These are phyloP conservation scores for Atrina japonica DNA, from an alignment of 2,888 invertebrate species.

Conservation along the genomic window DNA sequence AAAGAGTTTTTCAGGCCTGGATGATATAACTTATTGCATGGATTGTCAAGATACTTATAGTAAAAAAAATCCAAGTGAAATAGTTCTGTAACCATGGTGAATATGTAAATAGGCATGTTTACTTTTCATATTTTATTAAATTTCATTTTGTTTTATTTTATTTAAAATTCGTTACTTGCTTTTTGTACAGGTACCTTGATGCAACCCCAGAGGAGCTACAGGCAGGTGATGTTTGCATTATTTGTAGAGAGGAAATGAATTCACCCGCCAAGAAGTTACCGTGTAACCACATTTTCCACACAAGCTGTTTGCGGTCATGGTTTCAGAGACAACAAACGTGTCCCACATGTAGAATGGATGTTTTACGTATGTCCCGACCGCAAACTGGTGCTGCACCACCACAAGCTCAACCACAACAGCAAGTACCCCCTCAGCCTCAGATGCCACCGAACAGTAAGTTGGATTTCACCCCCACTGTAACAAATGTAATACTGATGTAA, in stretches of 20 bases:
- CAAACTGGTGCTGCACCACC: conserved; percentile 81
- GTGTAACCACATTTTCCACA: conserved; percentile 99
- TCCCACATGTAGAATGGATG: conserved; percentile 98
- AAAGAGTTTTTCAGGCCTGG: too few species aligned
- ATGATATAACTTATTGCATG: too few species aligned
- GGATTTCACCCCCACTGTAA: too few species aligned
- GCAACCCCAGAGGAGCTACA: conserved; percentile 95
- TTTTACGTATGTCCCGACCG: conserved; percentile 81
- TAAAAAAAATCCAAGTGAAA: too few species aligned
- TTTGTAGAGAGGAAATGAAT: conserved; percentile 94
- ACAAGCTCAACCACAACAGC: conserved; percentile 52
- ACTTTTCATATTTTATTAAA: too few species aligned
- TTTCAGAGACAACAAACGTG: conserved; percentile 99
- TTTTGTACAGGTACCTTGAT: conserved; percentile 87
- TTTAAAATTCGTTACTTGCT: not conserved
- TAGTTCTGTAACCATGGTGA: too few species aligned
- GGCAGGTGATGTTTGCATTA: conserved; percentile 96
- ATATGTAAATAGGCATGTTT: too few species aligned
- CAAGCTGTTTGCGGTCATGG: conserved; percentile 98
- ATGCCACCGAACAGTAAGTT: conserved; percentile 59
- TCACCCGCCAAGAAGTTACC: conserved; percentile 94
- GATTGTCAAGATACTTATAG: too few species aligned
- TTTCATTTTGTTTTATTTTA: too few species aligned
- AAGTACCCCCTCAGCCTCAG: conserved; percentile 48
- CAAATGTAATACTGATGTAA: too few species aligned